Percentiles rank a stretch among this genome's conserved stretches.
phyloP scores from a whole-genome alignment of 1,140 invertebrate species.

The Parasteatoda tepidariorum region DNA sequence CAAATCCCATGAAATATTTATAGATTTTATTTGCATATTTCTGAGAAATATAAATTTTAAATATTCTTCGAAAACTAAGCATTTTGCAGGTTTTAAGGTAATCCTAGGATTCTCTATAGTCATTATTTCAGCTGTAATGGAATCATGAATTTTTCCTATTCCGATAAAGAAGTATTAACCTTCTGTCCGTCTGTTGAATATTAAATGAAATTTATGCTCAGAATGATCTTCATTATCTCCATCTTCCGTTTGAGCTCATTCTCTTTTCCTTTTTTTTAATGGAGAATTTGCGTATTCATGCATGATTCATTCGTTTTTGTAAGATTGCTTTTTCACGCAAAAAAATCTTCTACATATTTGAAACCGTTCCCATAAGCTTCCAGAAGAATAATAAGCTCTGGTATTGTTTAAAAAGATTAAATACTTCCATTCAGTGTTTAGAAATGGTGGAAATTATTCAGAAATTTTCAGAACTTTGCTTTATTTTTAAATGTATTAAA shows the following conservation, averaged over 20 bases:
- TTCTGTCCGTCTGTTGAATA: neutral
- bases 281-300: neutral
- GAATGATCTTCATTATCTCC: conserved; percentile 18
- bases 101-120: conserved; percentile 1
- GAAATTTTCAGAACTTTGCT: too few species aligned
- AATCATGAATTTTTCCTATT: neutral
- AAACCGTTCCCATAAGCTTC: too few species aligned
- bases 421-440: too few species aligned
- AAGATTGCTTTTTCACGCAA: neutral
- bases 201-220: conserved; percentile 41
- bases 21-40: conserved; percentile 50
- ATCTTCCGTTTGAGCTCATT: neutral
- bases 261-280: neutral
- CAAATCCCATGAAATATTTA: conserved; percentile 27
- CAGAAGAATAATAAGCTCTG: too few species aligned
- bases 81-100: conserved; percentile 26
- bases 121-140: neutral
- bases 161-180: neutral
- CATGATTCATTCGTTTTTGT: neutral
- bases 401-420: too few species aligned
- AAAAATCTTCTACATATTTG: too few species aligned
- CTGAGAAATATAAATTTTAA: conserved; percentile 44
- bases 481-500: too few species aligned
- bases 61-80: conserved; percentile 19
- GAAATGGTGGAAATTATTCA: too few species aligned